Conservation (phyloP, 2,113 vertebrate species). For the Rhea pennata region DNA sequence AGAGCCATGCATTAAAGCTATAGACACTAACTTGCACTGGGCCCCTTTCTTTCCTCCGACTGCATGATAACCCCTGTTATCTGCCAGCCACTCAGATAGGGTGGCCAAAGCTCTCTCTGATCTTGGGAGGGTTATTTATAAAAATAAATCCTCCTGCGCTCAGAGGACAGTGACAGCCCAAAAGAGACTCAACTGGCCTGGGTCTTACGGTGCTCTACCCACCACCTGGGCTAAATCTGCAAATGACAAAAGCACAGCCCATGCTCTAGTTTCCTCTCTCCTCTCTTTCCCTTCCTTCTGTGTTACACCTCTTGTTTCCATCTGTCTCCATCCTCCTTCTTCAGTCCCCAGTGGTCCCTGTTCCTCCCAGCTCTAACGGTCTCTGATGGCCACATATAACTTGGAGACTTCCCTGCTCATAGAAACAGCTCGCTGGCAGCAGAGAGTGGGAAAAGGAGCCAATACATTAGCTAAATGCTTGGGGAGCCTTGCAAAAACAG, state of each 20-base stretch:
- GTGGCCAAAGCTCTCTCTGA: not conserved
- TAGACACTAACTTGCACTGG: not conserved
- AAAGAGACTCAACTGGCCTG: not conserved
- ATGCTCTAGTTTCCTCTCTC: not conserved
- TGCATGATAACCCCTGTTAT: not conserved
- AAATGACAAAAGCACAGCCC: not conserved
- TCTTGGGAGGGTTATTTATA: not conserved
- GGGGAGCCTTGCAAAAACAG: not conserved
- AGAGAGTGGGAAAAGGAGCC: not conserved
- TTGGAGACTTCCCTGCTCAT: not conserved
- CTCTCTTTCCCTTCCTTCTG: not conserved
- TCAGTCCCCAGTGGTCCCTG: not conserved
- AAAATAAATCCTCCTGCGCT: not conserved
- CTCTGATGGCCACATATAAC: not conserved
- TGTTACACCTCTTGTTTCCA: not conserved
- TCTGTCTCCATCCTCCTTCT: not conserved
- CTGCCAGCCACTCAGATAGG: not conserved
- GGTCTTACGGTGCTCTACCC: not conserved
- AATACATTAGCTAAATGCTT: not conserved
- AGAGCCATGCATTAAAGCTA: conserved; percentile 59
- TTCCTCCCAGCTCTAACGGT: not conserved
- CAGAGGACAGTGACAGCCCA: not conserved
- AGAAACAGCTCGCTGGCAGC: not conserved
- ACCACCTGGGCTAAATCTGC: not conserved
- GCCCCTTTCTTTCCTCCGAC: not conserved